A percentile compares a stretch with the other conserved stretches of the same genome.
Evolutionary conservation across 2,797 vertebrate genomes (phyloP).

Genomic region (Hoplostethus mediterraneus): DNA sequence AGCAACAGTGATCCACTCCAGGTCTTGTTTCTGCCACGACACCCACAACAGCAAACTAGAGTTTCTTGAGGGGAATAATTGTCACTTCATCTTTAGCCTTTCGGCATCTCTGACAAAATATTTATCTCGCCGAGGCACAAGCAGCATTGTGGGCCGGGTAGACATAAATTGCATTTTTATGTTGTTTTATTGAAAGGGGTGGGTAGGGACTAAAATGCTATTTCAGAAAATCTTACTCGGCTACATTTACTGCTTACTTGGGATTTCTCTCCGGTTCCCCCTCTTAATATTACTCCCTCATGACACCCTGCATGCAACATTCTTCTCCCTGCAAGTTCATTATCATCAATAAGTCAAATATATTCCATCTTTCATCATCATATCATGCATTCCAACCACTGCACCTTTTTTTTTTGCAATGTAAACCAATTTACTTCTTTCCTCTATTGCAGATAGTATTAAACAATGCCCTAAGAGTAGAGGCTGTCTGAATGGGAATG

Average conservation of each 20-base stretch:
- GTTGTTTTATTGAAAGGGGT: constrained; percentile 80
- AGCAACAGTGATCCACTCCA: constrained; percentile 31
- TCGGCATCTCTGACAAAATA: constrained; percentile 76
- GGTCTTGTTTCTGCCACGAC: constrained; percentile 43
- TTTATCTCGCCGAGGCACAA: constrained; percentile 70
- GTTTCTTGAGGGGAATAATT: constrained; percentile 71
- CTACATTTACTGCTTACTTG: constrained; percentile 86
- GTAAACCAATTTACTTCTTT: constrained; percentile 89
- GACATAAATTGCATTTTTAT: constrained; percentile 82
- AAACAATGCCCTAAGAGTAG: constrained; percentile 90
- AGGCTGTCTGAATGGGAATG: constrained; percentile 88
- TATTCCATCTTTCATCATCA: constrained; percentile 85
- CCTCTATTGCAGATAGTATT: constrained; percentile 87
- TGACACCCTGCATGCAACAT: constrained; percentile 73
- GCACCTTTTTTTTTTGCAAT: constrained; percentile 80
- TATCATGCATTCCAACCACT: constrained; percentile 74
- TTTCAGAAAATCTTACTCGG: constrained; percentile 84
- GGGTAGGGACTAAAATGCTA: constrained; percentile 78
- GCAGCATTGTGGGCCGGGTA: constrained; percentile 55
- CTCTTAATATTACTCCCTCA: constrained; percentile 77
- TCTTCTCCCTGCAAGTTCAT: constrained; percentile 84
- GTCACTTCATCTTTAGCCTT: constrained; percentile 76
- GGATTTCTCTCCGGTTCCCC: constrained; percentile 77
- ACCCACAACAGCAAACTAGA: constrained; percentile 49
- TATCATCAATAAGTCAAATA: constrained; percentile 88